phyloP scores from a whole-genome alignment of 2,888 invertebrate species.

The Asteroscopus sphinx region DNA sequence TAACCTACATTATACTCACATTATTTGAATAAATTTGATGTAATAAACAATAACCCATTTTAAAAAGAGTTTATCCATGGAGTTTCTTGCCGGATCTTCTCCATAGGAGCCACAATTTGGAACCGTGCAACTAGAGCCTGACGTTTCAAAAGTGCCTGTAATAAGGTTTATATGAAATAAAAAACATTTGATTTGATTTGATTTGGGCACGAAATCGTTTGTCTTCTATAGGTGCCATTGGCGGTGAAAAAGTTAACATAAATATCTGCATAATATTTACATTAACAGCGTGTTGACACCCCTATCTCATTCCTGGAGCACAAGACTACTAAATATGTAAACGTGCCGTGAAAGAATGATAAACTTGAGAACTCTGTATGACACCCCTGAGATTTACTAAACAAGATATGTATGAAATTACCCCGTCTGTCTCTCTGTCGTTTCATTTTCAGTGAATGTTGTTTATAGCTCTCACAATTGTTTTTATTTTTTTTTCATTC shows the following conservation, averaged over 20 bases:
- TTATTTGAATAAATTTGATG: too few relatives aligned
- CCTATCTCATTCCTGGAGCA: conserved; percentile 7
- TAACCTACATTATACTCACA: too few relatives aligned
- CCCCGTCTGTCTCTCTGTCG: conserved; percentile 3
- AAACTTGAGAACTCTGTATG: conserved; percentile 15
- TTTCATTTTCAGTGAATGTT: conserved; percentile 8
- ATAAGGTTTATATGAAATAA: too few relatives aligned
- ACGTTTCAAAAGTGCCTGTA: too few relatives aligned
- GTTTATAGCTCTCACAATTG: conserved; percentile 11
- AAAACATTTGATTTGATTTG: too few relatives aligned
- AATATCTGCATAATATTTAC: not conserved
- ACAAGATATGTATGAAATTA: conserved; percentile 15
- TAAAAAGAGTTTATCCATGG: too few relatives aligned
- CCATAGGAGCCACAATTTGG: too few relatives aligned
- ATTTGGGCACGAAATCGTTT: too few relatives aligned
- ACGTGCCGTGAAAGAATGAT: conserved; percentile 24
- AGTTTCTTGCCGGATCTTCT: too few relatives aligned
- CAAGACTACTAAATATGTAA: conserved; percentile 22
- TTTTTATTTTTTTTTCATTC: conserved; percentile 1
- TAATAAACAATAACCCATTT: too few relatives aligned
- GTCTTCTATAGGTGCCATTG: too few relatives aligned
- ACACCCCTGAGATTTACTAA: conserved; percentile 16
- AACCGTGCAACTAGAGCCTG: too few relatives aligned
- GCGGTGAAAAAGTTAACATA: not conserved
- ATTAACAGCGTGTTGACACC: conserved; percentile 2